A percentile compares a stretch with the other conserved stretches of the same genome.
Conservation (phyloP, 1,140 invertebrate species). For the Diploscapter pachys region DNA sequence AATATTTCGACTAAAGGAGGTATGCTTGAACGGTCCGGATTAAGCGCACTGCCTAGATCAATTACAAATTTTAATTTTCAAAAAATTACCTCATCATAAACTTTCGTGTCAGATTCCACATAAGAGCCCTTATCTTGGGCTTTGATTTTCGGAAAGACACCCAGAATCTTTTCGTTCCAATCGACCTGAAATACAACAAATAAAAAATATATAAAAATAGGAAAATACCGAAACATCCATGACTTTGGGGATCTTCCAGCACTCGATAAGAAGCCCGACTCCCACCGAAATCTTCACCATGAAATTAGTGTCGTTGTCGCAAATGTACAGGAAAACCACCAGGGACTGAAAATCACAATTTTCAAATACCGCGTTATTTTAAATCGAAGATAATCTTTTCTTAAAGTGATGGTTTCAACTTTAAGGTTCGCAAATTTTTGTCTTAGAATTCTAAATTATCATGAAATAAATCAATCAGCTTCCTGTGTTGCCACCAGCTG, state of each 20-base stretch:
- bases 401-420: too few relatives aligned
- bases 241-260: conserved; percentile 97
- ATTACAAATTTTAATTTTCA: not conserved
- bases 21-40: too few relatives aligned
- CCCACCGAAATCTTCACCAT: conserved; percentile 71
- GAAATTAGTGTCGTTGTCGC: conserved; percentile 97
- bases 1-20: too few relatives aligned
- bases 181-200: conserved; percentile 7
- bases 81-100: conserved; percentile 75
- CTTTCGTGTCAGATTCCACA: conserved; percentile 85
- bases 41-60: not conserved
- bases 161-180: conserved; percentile 26
- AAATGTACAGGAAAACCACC: conserved; percentile 65
- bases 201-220: not conserved
- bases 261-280: conserved; percentile 90
- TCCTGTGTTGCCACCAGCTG: too few relatives aligned
- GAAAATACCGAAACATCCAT: conserved; percentile 40
- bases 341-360: conserved; percentile 64
- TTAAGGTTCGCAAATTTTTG: too few relatives aligned
- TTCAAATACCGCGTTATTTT: too few relatives aligned
- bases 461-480: too few relatives aligned
- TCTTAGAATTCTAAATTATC: too few relatives aligned
- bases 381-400: too few relatives aligned
- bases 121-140: conserved; percentile 94
- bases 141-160: conserved; percentile 61